These are phyloP conservation scores for Stegodyphus mimosarum DNA, from an alignment of 1,140 invertebrate species.

Conservation along the genomic window DNA sequence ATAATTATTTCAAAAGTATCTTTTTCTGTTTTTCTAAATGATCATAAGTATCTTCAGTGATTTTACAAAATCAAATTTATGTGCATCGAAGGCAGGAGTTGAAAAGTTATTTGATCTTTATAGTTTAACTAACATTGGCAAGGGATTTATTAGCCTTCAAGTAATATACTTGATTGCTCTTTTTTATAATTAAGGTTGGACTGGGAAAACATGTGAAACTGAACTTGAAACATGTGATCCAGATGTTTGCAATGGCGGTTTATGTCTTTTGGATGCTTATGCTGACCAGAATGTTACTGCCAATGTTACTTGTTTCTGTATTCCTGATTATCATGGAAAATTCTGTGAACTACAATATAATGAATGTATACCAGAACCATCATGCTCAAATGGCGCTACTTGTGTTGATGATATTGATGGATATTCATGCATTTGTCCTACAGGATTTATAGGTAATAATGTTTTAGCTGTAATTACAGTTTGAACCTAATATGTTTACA, in stretches of 20 bases:
- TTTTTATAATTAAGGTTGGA: constrained; percentile 87
- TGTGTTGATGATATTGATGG: constrained; percentile 94
- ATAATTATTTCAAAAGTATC: too few relatives aligned
- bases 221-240: constrained; percentile 86
- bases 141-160: too few relatives aligned
- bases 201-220: constrained; percentile 84
- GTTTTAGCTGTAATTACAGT: constrained; percentile 3
- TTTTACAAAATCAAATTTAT: too few relatives aligned
- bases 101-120: too few relatives aligned
- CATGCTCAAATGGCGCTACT: constrained; percentile 90
- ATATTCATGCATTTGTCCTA: constrained; percentile 93
- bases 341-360: constrained; percentile 88
- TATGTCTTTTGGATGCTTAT: constrained; percentile 79
- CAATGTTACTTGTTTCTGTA: constrained; percentile 85
- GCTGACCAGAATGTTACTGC: constrained; percentile 84
- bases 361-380: constrained; percentile 79
- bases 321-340: constrained; percentile 87
- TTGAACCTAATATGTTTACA: constrained; percentile 26
- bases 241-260: constrained; percentile 78
- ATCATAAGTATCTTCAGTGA: too few relatives aligned
- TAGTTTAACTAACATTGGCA: too few relatives aligned
- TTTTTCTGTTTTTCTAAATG: too few relatives aligned
- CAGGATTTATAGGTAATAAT: constrained; percentile 73
- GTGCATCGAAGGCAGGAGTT: too few relatives aligned
- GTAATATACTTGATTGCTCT: constrained; percentile 68